phyloP scores from a whole-genome alignment of 2,888 invertebrate genomes.

The Parapristionchus giblindavisi region DNA sequence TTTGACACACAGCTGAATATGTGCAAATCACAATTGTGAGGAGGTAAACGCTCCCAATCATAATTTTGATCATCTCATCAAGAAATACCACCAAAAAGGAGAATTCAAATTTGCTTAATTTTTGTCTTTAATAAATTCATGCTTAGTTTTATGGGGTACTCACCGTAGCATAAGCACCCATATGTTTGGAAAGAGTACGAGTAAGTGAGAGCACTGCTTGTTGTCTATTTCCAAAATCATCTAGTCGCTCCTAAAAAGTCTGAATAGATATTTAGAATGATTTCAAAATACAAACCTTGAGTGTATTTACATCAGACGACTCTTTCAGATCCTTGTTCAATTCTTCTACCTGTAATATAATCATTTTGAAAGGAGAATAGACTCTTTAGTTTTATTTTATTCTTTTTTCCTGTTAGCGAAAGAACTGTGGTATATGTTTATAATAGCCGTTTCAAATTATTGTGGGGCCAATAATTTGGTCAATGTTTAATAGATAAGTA shows the following conservation, averaged over 20 bases:
- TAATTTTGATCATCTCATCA: too few species aligned
- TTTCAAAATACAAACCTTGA: not conserved
- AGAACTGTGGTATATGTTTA: too few species aligned
- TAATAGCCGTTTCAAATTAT: too few species aligned
- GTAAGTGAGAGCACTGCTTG: not conserved
- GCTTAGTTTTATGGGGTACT: too few species aligned
- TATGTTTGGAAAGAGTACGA: not conserved
- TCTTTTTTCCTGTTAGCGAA: too few species aligned
- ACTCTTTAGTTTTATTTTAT: too few species aligned
- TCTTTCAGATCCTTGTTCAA: constrained; percentile 8
- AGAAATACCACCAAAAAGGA: not conserved
- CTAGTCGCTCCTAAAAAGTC: not conserved
- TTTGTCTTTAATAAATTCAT: not conserved
- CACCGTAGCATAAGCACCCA: constrained; percentile 2
- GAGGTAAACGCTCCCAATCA: too few species aligned
- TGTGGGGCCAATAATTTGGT: not conserved
- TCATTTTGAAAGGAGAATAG: too few species aligned
- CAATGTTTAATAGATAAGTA: not conserved
- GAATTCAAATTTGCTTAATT: not conserved
- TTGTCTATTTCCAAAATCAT: not conserved
- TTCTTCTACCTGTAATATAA: not conserved
- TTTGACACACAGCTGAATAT: not conserved
- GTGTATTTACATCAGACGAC: not conserved
- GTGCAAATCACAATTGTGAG: not conserved
- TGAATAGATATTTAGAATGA: not conserved